Conservation (phyloP, 92 coral and sea anemone genomes). For the Bergia sp. region DNA sequence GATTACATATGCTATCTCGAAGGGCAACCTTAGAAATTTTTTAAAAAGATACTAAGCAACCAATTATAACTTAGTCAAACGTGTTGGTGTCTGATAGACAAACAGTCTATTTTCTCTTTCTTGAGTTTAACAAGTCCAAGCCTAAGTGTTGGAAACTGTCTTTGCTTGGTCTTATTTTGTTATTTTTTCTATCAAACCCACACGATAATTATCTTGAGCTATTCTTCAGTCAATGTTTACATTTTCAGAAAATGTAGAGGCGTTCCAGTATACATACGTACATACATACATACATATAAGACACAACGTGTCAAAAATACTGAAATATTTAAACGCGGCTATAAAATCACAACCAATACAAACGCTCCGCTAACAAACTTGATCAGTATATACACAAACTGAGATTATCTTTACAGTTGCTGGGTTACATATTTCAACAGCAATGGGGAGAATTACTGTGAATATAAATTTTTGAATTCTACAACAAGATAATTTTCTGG, state of each 20-base stretch:
- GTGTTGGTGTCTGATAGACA: background rate
- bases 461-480: too few species aligned
- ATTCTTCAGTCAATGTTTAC: slow-evolving; percentile 10
- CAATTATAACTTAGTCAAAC: background rate
- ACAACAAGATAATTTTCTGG: background rate
- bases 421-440: background rate
- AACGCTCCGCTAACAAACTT: background rate
- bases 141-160: background rate
- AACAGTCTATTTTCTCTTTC: background rate
- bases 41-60: background rate
- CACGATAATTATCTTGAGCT: background rate
- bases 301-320: background rate
- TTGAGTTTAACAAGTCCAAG: background rate
- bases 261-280: background rate
- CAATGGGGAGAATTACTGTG: too few species aligned
- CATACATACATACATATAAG: background rate
- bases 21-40: background rate
- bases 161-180: background rate
- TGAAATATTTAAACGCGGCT: background rate
- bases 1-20: background rate
- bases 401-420: background rate
- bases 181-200: background rate
- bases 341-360: background rate
- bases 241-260: background rate
- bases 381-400: background rate